Evolutionary conservation across 2,888 invertebrate species (phyloP), one percentile per base, ranked within the genome.

Genomic region (Brachyopa scutellaris): DNA sequence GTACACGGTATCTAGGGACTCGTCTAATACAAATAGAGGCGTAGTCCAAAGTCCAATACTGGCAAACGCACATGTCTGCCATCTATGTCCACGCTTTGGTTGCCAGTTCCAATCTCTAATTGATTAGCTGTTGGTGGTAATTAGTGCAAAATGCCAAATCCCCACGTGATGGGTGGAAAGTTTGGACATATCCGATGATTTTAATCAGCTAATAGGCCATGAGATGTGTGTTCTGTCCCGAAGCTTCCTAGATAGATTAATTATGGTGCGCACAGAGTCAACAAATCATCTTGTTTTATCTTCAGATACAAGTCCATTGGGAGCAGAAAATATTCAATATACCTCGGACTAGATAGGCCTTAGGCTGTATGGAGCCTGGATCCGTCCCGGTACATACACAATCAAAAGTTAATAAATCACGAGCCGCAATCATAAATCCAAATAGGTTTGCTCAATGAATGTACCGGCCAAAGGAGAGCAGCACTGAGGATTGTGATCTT

Each of bases 341-440:
- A 64, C 57, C 49, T 49, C 23, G 23, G 38, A 23, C 55, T 38
- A 17, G 42, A 53, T 21, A 9, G 70, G 2, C 73, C 38, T 13
- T 17, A 11, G 17, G 21, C 17, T 19, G 45, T 23, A 23, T 31
- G 36, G 7, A 55, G 21, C 29, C 42, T 29, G 23, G 42, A 33
- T 64, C 55, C 21, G 23, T 64, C 31, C 72, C 23, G 29, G 64
- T 61, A 57, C 47, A 62, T 72, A n/a, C n/a, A 64, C 53, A 78
- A 78, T 72, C 78, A 72, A 66, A 79, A 66, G 66, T 61, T 66
- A 79, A 73, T 79, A 79, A 79, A 79, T 79, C 73, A 79, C 78
- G 7, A 59, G 36, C 6, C 26, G 78, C 57, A 66, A 73, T 78
- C 78, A 73, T 78, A 78, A 78, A 78, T 78, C 66, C 64, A 64